phyloP scores from a whole-genome alignment of 2,113 vertebrate genomes.

The Sebastes fasciatus region DNA sequence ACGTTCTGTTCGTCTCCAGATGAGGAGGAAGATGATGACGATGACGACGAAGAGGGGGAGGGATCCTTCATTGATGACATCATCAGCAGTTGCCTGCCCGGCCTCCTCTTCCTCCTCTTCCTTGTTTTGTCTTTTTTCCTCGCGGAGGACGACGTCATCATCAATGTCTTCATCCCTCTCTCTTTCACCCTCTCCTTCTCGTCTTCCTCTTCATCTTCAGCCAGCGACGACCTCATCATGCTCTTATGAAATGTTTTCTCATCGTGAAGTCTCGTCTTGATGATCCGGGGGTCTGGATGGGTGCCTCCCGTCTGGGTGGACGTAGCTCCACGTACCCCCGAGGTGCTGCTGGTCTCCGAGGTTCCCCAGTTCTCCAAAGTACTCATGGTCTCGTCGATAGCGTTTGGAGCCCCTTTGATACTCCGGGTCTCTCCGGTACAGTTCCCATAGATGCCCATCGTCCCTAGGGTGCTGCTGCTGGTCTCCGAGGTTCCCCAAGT shows the following conservation, averaged over 20 bases:
- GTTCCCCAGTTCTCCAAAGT: not conserved
- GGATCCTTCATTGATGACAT: constrained; percentile 67
- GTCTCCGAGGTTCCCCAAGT: not conserved
- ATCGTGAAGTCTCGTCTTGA: not conserved
- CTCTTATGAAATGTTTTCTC: constrained; percentile 1
- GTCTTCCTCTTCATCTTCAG: constrained; percentile 51
- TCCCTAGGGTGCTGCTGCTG: not conserved
- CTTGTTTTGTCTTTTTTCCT: constrained; percentile 47
- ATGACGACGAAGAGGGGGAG: constrained; percentile 52
- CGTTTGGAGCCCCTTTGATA: not conserved
- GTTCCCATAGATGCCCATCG: not conserved
- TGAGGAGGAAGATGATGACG: constrained; percentile 41
- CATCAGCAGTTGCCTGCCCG: constrained; percentile 51
- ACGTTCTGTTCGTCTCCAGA: constrained; percentile 78
- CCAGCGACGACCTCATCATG: constrained; percentile 51
- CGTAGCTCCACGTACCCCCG: not conserved
- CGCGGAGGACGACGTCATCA: constrained; percentile 24
- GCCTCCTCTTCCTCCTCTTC: constrained; percentile 55
- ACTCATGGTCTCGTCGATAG: not conserved
- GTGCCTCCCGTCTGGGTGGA: not conserved
- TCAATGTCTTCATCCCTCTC: constrained; percentile 14
- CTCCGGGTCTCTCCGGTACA: not conserved
- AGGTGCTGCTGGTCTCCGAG: not conserved
- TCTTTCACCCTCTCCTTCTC: constrained; percentile 8
- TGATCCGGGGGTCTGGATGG: not conserved